Base-by-base conservation (phyloP, 2,888 invertebrate species). In the Aleiodes leptofemur region DNA sequence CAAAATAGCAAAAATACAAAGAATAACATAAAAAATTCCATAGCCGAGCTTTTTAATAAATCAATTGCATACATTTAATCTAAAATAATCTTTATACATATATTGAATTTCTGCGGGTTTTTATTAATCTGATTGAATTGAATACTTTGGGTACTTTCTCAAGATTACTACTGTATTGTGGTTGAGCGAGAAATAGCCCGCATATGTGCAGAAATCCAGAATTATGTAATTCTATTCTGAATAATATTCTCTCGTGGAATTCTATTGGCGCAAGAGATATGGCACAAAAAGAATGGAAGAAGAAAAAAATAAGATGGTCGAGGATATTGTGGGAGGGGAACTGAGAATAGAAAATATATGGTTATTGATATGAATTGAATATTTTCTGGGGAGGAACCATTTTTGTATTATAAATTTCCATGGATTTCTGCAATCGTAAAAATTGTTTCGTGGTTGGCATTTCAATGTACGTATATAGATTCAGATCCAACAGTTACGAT, bases 381-480 rank as follows among this genome's bases (percentile, higher is more conserved):
- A 59, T 59, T 59, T 31, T 59, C 59, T 38, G 34, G 5, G 34
- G 14, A 34, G 34, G n/a, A 34, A 38, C 59, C 51, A 56, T 48
- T 51, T 57, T 57, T 51, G 43, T 72, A 55, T 53, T 55, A 66
- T 59, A 31, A 59, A 59, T 55, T 74, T 74, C 59, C 69, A 56
- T 56, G 9, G 55, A 43, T 43, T 43, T 3, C 51, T 29, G 13
- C 8, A 16, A 61, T 69, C 53, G 69, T 74, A 74, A 74, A 74
- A 74, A 74, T 73, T 43, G 9, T 48, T 57, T 48, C 50, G 61
- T 55, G n/a, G 64, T 64, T 51, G 72, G 61, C 53, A 64, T 72
- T 55, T 38, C 16, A 56, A 66, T 66, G 38, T 23, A 23, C 23
- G 23, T 56, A 64, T 72, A 34, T 9, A 43, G 43, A 43, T 34